Base-by-base conservation (phyloP, 2,113 vertebrate species). In the Callipepla squamata region DNA sequence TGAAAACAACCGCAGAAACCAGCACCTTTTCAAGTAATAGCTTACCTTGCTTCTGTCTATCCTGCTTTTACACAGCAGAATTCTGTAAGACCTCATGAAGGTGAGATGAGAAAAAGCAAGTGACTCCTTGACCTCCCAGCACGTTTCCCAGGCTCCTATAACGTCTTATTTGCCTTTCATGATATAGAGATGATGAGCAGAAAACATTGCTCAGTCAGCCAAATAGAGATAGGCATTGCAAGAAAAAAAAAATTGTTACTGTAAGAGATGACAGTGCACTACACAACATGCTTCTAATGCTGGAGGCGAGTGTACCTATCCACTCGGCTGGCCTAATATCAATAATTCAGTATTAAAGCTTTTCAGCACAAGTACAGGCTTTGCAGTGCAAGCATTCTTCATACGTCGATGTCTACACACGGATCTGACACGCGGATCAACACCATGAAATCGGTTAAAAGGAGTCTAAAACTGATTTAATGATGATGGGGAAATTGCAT, bases 281-380 rank as follows among this genome's bases (percentile, higher is more conserved):
- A 32, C 92, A 40, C 72, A 89, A 89, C 26, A 76, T 6, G 5
- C 55, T 92, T 21, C 61, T 11, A 61, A 66, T 6, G 83, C 91
- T 94, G 68, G 11, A 86, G 68, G 95, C 53, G 68, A 87, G 69
- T 47, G 34, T 13, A 74, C 91, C 80, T 70, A 89, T 76, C 69
- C 80, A 40, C 78, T 83, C 13, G 6, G 57, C 73, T 89, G 78
- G 85, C 61, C 79, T 80, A 28, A 65, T 63, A 89, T 81, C 89
- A 96, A 50, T 65, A 94, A 91, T 81, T 94, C 75, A 59, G 18
- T 23, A 50, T 55, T n/a, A 87, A 87, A 84, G 77, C 59, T 66
- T 90, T 66, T 48, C 69, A 84, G n/a, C 42, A 73, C 36, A 38
- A 72, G 76, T 15, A 40, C 20, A 28, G 30, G 28, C 59, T 87